Base-by-base conservation (phyloP, 1,140 invertebrate species). In the Myzus persicae region DNA sequence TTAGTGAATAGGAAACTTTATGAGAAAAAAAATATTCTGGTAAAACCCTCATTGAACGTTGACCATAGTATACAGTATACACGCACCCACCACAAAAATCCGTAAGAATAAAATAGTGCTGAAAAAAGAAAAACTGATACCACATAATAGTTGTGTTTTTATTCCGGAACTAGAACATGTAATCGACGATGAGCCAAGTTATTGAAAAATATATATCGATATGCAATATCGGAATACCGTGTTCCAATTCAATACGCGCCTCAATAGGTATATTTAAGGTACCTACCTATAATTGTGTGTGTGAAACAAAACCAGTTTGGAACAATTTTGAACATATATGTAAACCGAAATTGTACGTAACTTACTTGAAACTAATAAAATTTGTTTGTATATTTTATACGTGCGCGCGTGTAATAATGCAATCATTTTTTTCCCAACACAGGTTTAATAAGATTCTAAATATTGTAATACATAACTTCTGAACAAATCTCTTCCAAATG, bases 161-260 rank as follows among this genome's bases (percentile, higher is more conserved):
- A 59, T n/a, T 76, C 90, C 54, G 59, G 42, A 91, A 91, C 90
- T 76, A 40, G 54, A 67, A 91, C 90, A 91, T 40, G 87, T 89
- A 51, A 89, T 89, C 36, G 87, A 89, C 46, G 46, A 89, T 51
- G 46, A 44, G 36, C n/a, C 87, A 31, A 89, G 87, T 51, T 38
- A 20, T 36, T 48, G 87, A 89, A 51, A 89, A 51, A 89, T 38
- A 89, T 38, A 89, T 89, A 51, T 42, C 22, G 22, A 84, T 24
- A 24, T 38, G 8, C 87, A 89, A 89, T 51, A 48, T 48, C 46
- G 36, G 46, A 38, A 89, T 89, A 89, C 8, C 22, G 14, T 89
- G 46, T 89, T 51, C 87, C n/a, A 6, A 89, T 89, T 51, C 46
- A 89, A 89, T n/a, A n/a, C 42, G 54, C 14, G 24, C 59, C 26